These are phyloP conservation scores for Drymonia ruficornis DNA, from an alignment of 2,888 invertebrate species.

Conservation along the genomic window DNA sequence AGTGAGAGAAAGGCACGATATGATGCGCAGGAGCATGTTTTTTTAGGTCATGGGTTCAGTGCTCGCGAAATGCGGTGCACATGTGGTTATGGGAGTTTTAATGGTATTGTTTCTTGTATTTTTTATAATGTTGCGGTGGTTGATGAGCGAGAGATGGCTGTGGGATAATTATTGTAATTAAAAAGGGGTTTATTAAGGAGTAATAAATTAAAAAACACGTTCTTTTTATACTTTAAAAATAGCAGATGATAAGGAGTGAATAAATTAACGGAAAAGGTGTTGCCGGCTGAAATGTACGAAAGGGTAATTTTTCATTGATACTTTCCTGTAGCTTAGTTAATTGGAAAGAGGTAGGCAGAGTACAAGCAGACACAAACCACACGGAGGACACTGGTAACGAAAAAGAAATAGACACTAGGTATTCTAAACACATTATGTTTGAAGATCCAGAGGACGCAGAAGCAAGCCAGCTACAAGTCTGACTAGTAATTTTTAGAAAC, in stretches of 20 bases:
- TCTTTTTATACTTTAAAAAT: background rate
- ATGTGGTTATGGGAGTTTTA: slow-evolving; percentile 22
- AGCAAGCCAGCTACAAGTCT: no score
- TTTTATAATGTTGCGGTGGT: background rate
- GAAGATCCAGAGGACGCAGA: no score
- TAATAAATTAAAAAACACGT: background rate
- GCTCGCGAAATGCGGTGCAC: slow-evolving; percentile 47
- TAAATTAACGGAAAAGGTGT: no score
- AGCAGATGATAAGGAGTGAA: background rate
- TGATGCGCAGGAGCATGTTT: slow-evolving; percentile 46
- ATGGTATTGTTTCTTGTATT: slow-evolving; percentile 9
- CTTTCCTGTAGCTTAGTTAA: no score
- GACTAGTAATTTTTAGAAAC: no score
- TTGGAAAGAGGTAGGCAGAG: background rate
- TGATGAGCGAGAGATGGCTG: slow-evolving; percentile 2
- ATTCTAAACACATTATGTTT: no score
- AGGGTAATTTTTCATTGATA: no score
- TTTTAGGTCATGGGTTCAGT: slow-evolving; percentile 58
- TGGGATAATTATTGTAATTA: slow-evolving; percentile 1
- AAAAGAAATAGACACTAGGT: no score
- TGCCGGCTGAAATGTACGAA: no score
- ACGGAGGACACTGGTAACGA: no score
- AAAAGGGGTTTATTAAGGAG: background rate
- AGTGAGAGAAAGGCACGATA: slow-evolving; percentile 16
- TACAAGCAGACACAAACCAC: no score